A percentile compares a stretch with the other conserved stretches of the same genome.
Conservation (phyloP, 2,888 invertebrate species). For the Protophormia terraenovae region DNA sequence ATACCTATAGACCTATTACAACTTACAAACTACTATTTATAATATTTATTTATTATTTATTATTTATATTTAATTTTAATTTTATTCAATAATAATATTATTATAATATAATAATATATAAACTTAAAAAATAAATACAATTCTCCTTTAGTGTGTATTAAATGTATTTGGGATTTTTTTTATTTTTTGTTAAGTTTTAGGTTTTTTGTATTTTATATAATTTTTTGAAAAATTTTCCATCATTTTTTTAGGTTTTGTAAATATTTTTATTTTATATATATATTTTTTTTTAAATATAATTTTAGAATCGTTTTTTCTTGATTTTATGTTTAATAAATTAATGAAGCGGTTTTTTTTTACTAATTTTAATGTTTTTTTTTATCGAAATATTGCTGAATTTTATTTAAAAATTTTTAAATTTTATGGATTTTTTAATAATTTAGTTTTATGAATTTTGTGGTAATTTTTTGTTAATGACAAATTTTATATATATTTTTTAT, state of each 20-base stretch:
- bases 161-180: conserved; percentile 70
- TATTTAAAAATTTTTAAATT: background rate
- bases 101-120: conserved; percentile 50
- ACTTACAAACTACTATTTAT: conserved; percentile 62
- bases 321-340: conserved; percentile 62
- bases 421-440: conserved; percentile 38
- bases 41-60: conserved; percentile 17
- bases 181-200: conserved; percentile 35
- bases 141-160: conserved; percentile 69
- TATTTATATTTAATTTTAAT: conserved; percentile 10
- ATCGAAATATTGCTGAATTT: conserved; percentile 33
- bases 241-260: background rate
- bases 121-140: conserved; percentile 68
- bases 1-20: conserved; percentile 63
- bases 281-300: conserved; percentile 43
- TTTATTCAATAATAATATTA: conserved; percentile 35
- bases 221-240: conserved; percentile 9
- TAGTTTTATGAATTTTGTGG: conserved; percentile 39
- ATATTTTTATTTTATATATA: conserved; percentile 29
- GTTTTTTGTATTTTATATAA: conserved; percentile 39
- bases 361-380: conserved; percentile 25
- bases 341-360: conserved; percentile 50
- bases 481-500: background rate
- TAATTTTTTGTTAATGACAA: conserved; percentile 3
- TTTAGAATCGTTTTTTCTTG: conserved; percentile 27